Conservation (phyloP, 37 sponge, comb jelly and placozoan genomes). For the Hormiphora californensis region DNA sequence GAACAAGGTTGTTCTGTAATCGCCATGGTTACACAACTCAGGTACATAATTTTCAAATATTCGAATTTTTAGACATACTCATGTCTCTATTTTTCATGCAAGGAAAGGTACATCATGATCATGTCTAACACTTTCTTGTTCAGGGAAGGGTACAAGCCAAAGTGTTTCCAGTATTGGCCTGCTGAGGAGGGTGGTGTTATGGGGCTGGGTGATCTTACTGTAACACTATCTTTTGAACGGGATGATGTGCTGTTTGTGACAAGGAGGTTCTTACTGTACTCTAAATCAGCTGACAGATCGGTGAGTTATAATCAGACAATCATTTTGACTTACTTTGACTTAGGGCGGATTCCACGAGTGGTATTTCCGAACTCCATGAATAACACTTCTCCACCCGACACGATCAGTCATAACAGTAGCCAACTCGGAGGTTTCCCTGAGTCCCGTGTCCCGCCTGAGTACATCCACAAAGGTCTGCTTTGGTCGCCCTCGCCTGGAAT, state of each 20-base stretch:
- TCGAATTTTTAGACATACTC: neutral
- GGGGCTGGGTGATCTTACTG: neutral
- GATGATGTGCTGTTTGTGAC: constrained; percentile 35
- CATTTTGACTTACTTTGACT: too few relatives aligned
- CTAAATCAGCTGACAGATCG: neutral
- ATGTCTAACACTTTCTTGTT: neutral
- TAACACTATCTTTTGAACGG: constrained; percentile 4
- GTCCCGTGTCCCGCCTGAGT: too few relatives aligned
- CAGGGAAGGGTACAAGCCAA: constrained; percentile 49
- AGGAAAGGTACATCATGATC: neutral
- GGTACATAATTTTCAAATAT: neutral
- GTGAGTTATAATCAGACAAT: too few relatives aligned
- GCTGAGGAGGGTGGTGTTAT: neutral
- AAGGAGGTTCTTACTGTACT: neutral
- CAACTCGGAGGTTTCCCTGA: too few relatives aligned
- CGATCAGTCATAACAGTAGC: too few relatives aligned
- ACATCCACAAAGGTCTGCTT: too few relatives aligned
- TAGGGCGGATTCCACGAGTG: too few relatives aligned
- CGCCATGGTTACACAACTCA: constrained; percentile 41
- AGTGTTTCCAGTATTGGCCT: constrained; percentile 51
- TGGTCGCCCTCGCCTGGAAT: too few relatives aligned
- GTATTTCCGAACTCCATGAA: too few relatives aligned
- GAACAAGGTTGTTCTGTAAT: constrained; percentile 12
- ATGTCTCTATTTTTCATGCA: neutral
- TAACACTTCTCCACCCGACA: too few relatives aligned